Conservation (phyloP, 2,888 invertebrate genomes). For the Cecidostiba fungosa region DNA sequence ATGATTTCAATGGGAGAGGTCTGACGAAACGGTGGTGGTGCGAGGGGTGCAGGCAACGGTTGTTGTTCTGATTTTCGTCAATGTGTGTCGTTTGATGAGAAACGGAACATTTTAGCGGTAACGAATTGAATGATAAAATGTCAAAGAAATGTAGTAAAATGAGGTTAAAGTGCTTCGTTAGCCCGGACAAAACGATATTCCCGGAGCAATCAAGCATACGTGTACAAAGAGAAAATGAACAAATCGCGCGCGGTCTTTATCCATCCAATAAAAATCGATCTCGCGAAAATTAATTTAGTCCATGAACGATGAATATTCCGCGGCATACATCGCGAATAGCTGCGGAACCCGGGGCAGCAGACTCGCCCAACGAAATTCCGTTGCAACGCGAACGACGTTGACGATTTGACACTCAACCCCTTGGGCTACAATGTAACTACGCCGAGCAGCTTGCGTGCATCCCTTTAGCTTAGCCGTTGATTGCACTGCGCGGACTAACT, state of each 20-base stretch:
- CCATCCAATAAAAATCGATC: background rate
- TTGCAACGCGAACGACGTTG: background rate
- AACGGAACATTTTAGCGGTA: no score
- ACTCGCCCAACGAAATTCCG: background rate
- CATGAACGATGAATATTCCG: constrained; percentile 13
- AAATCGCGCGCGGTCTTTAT: background rate
- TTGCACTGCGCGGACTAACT: constrained; percentile 17
- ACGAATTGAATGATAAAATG: no score
- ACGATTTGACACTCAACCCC: constrained; percentile 35
- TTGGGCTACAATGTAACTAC: constrained; percentile 17
- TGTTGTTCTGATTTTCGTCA: no score
- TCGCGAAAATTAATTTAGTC: background rate
- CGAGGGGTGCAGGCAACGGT: background rate
- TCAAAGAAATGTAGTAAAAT: no score
- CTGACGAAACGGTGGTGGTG: background rate
- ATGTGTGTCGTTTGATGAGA: no score
- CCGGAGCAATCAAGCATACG: no score
- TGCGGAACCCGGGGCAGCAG: background rate
- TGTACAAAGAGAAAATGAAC: no score
- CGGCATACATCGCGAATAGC: background rate
- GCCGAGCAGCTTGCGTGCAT: background rate
- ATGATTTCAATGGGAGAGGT: background rate
- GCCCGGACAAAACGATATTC: no score
- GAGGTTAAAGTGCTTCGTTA: no score
- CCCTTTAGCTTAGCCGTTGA: constrained; percentile 17